Base-by-base conservation (phyloP, 2,113 vertebrate species). In the Lucifuga dentata region DNA sequence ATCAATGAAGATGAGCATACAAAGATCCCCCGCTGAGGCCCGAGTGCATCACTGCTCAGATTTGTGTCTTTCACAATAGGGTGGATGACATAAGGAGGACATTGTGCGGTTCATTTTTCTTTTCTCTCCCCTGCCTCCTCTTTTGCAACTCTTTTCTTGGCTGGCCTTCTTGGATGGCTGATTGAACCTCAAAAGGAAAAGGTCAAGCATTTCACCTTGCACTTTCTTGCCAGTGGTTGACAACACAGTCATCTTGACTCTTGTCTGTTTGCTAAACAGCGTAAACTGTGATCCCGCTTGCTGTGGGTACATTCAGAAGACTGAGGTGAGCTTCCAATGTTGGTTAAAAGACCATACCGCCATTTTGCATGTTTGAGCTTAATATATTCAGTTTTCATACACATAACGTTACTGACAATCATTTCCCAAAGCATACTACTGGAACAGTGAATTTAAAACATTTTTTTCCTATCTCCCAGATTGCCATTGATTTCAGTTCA, bases 61-160 rank as follows among this genome's bases (percentile, higher is more conserved):
- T 91, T 91, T 90, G 81, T 90, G 89, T 89, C 85, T 83, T 76
- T 78, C 81, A 93, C 92, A 93, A 94, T 92, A 74, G 92, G 78
- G 84, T 81, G 81, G 90, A 92, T 92, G 85, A 89, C 92, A 90
- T 90, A 89, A 92, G 91, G 87, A 90, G 87, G 81, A 90, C 88
- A 92, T 89, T 90, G 89, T 83, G 80, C 50, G 76, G 78, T 88
- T 92, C 89, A 90, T 92, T 92, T 92, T 90, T 89, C 81, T 87
- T 85, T 75, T 84, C 67, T 58, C 2, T 52, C 45, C 75, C 36
- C 67, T 53, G 57, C 68, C 78, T 73, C 62, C 70, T 69, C 51
- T 68, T 74, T 78, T 84, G 68, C 74, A 51, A 53, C 67, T 80
- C 62, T 67, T 73, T 75, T 86, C 73, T 88, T 58, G 78, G 76